Conservation (phyloP, 1,140 invertebrate genomes). For the Zaprionus africanus region DNA sequence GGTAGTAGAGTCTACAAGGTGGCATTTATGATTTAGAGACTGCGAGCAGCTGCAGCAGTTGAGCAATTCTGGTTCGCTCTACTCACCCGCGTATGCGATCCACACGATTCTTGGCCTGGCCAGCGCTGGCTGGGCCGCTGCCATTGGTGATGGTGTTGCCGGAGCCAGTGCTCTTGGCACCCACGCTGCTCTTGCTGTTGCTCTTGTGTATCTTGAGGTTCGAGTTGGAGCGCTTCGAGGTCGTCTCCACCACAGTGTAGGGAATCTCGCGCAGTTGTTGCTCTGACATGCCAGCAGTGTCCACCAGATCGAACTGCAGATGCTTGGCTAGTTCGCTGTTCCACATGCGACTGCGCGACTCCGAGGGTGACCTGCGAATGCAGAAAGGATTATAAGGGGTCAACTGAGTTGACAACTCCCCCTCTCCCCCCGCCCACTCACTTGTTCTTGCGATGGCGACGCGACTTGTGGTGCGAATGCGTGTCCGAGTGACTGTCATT, state of each 20-base stretch:
- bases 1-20: conserved; percentile 78
- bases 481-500: conserved; percentile 86
- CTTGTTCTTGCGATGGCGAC: conserved; percentile 89
- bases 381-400: too few species aligned
- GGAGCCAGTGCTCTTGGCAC: conserved; percentile 79
- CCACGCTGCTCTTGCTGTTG: conserved; percentile 81
- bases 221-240: conserved; percentile 81
- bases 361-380: conserved; percentile 86
- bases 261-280: conserved; percentile 95
- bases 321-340: conserved; percentile 92
- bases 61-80: not conserved
- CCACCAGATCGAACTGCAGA: conserved; percentile 95
- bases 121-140: conserved; percentile 61
- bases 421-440: conserved; percentile 62
- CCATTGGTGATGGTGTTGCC: conserved; percentile 81
- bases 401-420: not conserved
- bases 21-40: conserved; percentile 31
- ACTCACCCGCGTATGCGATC: conserved; percentile 81
- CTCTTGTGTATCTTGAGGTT: conserved; percentile 84
- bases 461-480: conserved; percentile 84
- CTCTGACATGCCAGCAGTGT: conserved; percentile 94
- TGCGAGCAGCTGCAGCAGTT: conserved; percentile 13
- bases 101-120: conserved; percentile 79
- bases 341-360: conserved; percentile 86
- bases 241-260: conserved; percentile 94